Evolutionary conservation across 2,113 vertebrate genomes (phyloP).

Genomic region (Lethenteron camtschaticum): DNA sequence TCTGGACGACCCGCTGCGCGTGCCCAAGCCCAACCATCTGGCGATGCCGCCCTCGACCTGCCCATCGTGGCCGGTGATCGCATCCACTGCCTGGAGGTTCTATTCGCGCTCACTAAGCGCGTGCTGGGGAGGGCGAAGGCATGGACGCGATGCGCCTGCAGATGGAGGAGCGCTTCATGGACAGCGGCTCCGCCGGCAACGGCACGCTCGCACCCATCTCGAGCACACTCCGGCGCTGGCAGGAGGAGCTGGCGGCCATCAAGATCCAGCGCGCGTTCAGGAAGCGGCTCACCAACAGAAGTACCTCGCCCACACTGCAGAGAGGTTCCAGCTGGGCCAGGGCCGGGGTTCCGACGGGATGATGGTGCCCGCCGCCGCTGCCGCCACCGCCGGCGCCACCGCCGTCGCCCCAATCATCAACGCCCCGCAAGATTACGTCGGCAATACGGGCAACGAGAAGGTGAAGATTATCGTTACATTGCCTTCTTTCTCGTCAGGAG

Average conservation of each 20-base stretch:
- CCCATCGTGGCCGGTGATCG: not conserved
- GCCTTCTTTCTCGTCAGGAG: too few relatives aligned
- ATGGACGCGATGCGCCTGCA: not conserved
- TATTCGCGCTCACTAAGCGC: not conserved
- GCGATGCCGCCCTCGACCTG: not conserved
- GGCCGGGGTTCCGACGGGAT: too few relatives aligned
- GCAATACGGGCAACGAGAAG: too few relatives aligned
- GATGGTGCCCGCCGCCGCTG: too few relatives aligned
- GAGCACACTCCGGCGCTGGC: not conserved
- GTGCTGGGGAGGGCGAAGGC: conserved; percentile 1
- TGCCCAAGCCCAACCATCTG: not conserved
- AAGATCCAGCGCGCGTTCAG: conserved; percentile 4
- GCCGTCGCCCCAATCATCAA: too few relatives aligned
- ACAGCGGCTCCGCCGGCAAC: not conserved
- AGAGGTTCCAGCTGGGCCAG: too few relatives aligned
- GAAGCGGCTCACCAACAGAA: not conserved
- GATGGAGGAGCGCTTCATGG: not conserved
- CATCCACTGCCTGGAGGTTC: conserved; percentile 1
- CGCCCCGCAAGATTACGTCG: too few relatives aligned
- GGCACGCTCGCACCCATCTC: not conserved
- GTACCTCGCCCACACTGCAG: too few relatives aligned
- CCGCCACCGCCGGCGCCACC: too few relatives aligned
- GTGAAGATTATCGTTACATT: too few relatives aligned
- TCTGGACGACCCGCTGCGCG: not conserved
- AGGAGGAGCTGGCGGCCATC: not conserved